These are phyloP conservation scores for Macrochelys suwanniensis DNA, from an alignment of 2,797 vertebrate species.

Conservation along the genomic window DNA sequence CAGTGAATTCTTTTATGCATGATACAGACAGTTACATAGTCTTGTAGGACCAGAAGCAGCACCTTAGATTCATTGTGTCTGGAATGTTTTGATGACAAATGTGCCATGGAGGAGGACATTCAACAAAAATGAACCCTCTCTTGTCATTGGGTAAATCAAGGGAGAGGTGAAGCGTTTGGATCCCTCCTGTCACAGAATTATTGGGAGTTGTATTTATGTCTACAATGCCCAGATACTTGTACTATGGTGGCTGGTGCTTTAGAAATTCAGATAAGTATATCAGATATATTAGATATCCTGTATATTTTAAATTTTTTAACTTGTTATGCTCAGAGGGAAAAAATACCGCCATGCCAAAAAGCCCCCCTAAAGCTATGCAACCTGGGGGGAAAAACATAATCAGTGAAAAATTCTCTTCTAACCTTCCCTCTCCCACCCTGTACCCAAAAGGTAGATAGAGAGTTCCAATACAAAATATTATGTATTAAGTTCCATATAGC, in stretches of 20 bases:
- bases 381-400: not conserved
- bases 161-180: not conserved
- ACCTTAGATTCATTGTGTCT: not conserved
- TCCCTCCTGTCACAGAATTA: slow-evolving; percentile 16
- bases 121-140: not conserved
- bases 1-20: not conserved
- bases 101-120: not conserved
- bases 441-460: not conserved
- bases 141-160: not conserved
- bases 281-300: not conserved
- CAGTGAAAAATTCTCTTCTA: not conserved
- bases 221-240: not conserved
- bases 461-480: not conserved
- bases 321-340: not conserved
- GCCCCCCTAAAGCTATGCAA: not conserved
- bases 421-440: not conserved
- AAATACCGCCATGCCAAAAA: not conserved
- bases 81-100: not conserved
- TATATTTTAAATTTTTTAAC: not conserved
- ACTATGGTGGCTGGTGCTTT: not conserved
- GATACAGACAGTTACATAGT: not conserved
- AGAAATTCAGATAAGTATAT: not conserved
- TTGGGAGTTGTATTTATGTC: not conserved
- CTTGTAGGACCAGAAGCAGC: not conserved
- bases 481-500: not conserved